A percentile compares a stretch with the other conserved stretches of the same genome.
Evolutionary conservation across 2,888 invertebrate genomes (phyloP).

Genomic region (Drosophila melanosoma): DNA sequence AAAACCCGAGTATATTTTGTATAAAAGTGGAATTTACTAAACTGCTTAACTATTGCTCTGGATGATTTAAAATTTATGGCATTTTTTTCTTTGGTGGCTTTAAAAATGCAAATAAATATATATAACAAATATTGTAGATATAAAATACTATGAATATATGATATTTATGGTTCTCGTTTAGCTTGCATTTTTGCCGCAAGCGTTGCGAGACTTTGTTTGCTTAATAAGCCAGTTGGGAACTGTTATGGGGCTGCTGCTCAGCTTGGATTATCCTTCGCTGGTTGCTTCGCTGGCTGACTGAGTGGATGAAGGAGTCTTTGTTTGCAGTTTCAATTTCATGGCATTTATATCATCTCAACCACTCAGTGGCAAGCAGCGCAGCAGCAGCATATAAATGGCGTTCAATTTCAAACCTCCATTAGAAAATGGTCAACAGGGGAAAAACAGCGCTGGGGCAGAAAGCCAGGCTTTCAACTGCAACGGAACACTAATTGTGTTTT

Average conservation of each 20-base stretch:
- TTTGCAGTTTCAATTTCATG: conserved; percentile 69
- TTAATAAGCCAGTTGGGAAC: conserved; percentile 64
- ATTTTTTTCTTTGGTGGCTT: background rate
- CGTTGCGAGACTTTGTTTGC: conserved; percentile 30
- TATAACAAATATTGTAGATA: background rate
- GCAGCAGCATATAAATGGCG: conserved; percentile 67
- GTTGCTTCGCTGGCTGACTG: conserved; percentile 2
- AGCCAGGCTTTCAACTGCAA: conserved; percentile 13
- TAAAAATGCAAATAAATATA: background rate
- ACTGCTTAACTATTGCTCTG: background rate
- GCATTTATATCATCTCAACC: conserved; percentile 52
- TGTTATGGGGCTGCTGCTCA: conserved; percentile 44
- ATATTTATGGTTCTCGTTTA: background rate
- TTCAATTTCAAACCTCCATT: conserved; percentile 55
- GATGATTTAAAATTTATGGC: background rate
- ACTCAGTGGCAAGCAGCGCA: conserved; percentile 40
- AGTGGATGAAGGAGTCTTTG: conserved; percentile 30
- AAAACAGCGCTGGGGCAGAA: background rate
- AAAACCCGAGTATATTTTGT: background rate
- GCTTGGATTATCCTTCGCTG: conserved; percentile 25
- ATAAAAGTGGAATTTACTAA: background rate
- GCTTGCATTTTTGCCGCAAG: conserved; percentile 11
- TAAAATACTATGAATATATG: background rate
- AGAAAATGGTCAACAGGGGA: conserved; percentile 41
- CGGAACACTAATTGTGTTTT: conserved; percentile 43